These are phyloP conservation scores for Cotesia congregata DNA, from an alignment of 2,888 invertebrate genomes.

Conservation along the genomic window DNA sequence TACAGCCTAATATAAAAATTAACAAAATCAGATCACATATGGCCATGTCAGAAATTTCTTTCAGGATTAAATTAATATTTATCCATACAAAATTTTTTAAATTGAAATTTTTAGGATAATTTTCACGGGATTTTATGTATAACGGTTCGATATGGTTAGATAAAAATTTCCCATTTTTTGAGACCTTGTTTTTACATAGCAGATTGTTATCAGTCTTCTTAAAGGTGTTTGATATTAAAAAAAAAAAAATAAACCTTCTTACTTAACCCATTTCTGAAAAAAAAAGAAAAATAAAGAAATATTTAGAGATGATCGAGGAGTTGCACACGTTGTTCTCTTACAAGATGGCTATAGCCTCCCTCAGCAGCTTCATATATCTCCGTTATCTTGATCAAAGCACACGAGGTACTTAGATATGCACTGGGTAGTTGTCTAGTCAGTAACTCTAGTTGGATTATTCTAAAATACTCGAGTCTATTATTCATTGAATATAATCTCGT, in stretches of 20 bases:
- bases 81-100: too few species aligned
- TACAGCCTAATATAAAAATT: too few species aligned
- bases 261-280: background rate
- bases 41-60: too few species aligned
- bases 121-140: too few species aligned
- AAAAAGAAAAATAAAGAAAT: slow-evolving; percentile 23
- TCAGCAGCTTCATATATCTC: slow-evolving; percentile 56
- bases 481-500: background rate
- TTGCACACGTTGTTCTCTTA: slow-evolving; percentile 41
- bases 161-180: too few species aligned
- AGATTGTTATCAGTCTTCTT: background rate
- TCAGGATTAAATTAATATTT: too few species aligned
- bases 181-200: too few species aligned
- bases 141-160: too few species aligned
- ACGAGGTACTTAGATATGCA: slow-evolving; percentile 17
- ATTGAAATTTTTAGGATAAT: too few species aligned
- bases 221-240: background rate
- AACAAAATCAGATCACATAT: too few species aligned
- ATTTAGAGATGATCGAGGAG: slow-evolving; percentile 45
- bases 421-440: slow-evolving; percentile 23
- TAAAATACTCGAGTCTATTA: background rate
- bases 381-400: slow-evolving; percentile 53
- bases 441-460: slow-evolving; percentile 7
- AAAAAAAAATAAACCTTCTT: background rate
- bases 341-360: slow-evolving; percentile 39